Conservation (phyloP, 2,888 invertebrate species). For the Brenthis daphne region DNA sequence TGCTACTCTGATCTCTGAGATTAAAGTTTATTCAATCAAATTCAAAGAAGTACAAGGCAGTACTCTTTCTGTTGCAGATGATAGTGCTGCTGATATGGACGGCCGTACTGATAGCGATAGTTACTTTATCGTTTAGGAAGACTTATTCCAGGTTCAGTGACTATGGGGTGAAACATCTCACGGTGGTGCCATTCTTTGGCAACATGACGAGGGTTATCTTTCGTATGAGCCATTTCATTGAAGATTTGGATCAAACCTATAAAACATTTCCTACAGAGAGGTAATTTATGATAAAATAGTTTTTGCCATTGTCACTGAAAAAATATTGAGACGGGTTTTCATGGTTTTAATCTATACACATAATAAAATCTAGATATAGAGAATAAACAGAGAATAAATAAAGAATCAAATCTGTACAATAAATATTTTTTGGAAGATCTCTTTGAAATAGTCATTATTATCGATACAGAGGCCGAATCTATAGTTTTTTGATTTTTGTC, state of each 20-base stretch:
- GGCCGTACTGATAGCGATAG: constrained; percentile 44
- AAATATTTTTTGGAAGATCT: no score
- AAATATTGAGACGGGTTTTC: neutral
- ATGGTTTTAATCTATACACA: no score
- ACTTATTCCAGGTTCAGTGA: constrained; percentile 50
- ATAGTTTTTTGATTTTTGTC: no score
- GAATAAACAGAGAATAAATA: no score
- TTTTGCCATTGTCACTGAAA: neutral
- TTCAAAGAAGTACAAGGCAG: no score
- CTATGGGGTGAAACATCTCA: constrained; percentile 52
- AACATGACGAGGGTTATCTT: constrained; percentile 50
- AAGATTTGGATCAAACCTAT: constrained; percentile 36
- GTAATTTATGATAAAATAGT: constrained; percentile 41
- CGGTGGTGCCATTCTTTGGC: constrained; percentile 53
- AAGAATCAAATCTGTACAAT: no score
- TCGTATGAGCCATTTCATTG: constrained; percentile 43
- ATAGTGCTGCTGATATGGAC: constrained; percentile 54
- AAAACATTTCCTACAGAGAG: constrained; percentile 53
- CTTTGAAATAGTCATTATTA: no score
- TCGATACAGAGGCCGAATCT: no score
- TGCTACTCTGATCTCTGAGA: no score
- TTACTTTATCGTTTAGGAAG: constrained; percentile 48
- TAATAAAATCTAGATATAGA: no score
- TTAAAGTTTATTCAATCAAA: no score
- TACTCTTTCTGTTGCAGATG: constrained; percentile 27